Conservation (phyloP, 2,888 invertebrate genomes). For the Pyrochroa serraticornis region DNA sequence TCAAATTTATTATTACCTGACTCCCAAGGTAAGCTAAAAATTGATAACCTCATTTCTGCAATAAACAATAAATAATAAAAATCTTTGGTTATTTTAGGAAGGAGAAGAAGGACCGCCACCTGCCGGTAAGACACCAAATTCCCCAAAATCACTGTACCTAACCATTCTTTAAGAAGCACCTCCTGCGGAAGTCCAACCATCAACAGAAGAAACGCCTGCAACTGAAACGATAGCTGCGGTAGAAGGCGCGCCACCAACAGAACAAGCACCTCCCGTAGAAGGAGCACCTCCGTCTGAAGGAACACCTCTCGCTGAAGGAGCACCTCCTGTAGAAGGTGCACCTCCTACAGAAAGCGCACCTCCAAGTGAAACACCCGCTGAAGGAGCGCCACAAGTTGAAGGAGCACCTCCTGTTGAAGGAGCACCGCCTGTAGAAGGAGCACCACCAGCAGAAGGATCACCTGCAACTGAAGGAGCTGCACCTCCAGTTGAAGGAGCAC, state of each 20-base stretch:
- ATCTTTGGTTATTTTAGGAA: conserved; percentile 34
- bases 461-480: conserved; percentile 37
- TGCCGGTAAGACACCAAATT: conserved; percentile 28
- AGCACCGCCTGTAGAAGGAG: conserved; percentile 42
- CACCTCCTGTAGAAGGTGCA: conserved; percentile 38
- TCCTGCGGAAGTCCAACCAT: conserved; percentile 26
- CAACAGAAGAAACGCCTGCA: conserved; percentile 31
- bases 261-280: conserved; percentile 40
- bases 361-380: conserved; percentile 49
- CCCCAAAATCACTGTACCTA: not conserved
- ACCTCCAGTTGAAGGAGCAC: conserved; percentile 36
- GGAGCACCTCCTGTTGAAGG: conserved; percentile 43
- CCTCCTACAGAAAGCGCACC: conserved; percentile 50
- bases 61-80: too few relatives aligned
- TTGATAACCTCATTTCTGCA: too few relatives aligned
- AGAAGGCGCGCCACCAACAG: conserved; percentile 43
- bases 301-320: conserved; percentile 41
- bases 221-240: conserved; percentile 47
- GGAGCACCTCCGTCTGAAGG: conserved; percentile 35
- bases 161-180: conserved; percentile 32
- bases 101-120: conserved; percentile 40
- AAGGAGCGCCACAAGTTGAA: conserved; percentile 47
- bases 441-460: conserved; percentile 49
- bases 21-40: too few relatives aligned
- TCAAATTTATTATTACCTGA: too few relatives aligned